Percentiles rank a stretch among this genome's conserved stretches.
Conservation (phyloP, 2,113 vertebrate genomes). For the Alces alces region DNA sequence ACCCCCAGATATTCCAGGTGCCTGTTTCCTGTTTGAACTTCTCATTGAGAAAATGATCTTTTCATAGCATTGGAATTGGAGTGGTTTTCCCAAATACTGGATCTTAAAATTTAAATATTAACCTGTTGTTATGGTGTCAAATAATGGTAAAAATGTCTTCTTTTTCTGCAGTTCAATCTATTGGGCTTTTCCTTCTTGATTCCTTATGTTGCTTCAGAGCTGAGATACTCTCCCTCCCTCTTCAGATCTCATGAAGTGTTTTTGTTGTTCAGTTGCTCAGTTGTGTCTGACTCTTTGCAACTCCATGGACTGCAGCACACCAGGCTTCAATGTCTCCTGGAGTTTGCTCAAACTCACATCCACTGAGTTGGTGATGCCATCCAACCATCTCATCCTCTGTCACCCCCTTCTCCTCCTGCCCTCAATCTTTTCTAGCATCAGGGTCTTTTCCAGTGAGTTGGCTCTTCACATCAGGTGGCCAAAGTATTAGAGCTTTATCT, state of each 20-base stretch:
- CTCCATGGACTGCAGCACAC: neutral
- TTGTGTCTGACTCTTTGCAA: neutral
- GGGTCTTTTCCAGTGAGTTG: neutral
- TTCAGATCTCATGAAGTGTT: neutral
- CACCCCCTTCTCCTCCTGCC: neutral
- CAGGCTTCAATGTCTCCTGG: neutral
- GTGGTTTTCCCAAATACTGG: slow-evolving; percentile 17
- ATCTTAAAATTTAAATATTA: neutral
- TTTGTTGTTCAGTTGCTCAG: neutral
- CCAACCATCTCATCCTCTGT: neutral
- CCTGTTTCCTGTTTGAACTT: neutral
- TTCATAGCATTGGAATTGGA: neutral
- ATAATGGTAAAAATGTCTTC: neutral
- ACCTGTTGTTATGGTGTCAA: neutral
- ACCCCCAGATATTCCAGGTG: neutral
- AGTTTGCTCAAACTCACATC: neutral
- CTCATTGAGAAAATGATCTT: neutral
- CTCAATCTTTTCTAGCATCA: neutral
- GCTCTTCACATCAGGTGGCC: neutral
- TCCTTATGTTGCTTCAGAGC: neutral
- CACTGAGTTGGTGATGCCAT: neutral
- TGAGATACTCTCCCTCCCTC: neutral
- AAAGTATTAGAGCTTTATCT: neutral
- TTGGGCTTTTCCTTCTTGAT: neutral
- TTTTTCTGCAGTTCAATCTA: neutral